Conservation (phyloP, 2,888 invertebrate species). For the Stenolophus ochropezus region DNA sequence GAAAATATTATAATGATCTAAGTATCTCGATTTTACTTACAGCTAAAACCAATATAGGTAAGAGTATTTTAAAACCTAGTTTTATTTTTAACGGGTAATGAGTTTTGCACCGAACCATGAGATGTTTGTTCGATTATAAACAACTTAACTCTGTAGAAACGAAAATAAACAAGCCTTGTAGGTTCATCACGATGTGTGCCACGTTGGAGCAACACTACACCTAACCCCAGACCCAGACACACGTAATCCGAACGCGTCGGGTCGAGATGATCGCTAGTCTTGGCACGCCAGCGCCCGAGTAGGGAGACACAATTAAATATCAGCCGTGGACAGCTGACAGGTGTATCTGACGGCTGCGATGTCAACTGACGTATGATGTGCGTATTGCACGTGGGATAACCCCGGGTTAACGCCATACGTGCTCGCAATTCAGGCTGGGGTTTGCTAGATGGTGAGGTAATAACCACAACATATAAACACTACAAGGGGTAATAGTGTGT, state of each 20-base stretch:
- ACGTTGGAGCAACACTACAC: neutral
- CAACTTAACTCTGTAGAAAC: neutral
- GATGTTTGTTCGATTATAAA: neutral
- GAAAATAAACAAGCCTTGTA: neutral
- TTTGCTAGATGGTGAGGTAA: too few species aligned
- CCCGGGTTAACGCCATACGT: too few species aligned
- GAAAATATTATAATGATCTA: too few species aligned
- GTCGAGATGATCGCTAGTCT: neutral
- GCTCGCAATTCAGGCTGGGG: too few species aligned
- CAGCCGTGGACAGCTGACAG: constrained; percentile 45
- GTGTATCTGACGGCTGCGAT: constrained; percentile 30
- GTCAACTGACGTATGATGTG: constrained; percentile 11
- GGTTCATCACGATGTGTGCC: neutral
- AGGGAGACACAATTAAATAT: constrained; percentile 44
- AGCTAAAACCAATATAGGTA: too few species aligned
- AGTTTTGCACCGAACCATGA: too few species aligned
- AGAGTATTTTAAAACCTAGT: too few species aligned
- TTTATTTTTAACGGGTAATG: too few species aligned
- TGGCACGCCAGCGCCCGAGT: neutral
- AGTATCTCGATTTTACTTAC: too few species aligned
- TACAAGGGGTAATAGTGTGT: too few species aligned
- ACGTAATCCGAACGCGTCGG: neutral
- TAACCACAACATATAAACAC: too few species aligned
- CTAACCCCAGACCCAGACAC: neutral
- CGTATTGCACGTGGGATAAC: neutral